phyloP scores from a whole-genome alignment of 2,797 vertebrate species.

The Lemur catta region DNA sequence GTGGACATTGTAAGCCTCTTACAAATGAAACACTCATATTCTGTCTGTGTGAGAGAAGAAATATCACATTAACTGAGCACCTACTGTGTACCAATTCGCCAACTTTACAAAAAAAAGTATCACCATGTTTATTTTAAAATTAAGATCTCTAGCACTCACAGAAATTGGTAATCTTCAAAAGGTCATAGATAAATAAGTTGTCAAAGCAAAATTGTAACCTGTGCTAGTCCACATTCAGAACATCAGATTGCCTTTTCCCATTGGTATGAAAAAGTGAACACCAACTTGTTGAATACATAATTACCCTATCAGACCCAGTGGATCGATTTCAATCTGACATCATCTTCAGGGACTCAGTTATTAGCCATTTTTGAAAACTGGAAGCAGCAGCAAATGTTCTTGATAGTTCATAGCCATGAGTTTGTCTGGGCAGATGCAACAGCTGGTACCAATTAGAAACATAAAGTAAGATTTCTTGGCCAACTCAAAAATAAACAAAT shows the following conservation, averaged over 20 bases:
- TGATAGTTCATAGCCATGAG: neutral
- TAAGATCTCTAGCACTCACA: neutral
- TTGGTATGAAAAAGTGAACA: neutral
- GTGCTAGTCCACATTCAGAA: neutral
- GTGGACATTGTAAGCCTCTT: neutral
- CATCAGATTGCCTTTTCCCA: neutral
- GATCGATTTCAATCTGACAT: neutral
- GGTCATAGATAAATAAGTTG: neutral
- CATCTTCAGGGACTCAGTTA: neutral
- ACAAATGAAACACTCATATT: neutral
- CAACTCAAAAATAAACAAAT: conserved; percentile 45
- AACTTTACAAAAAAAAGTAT: neutral
- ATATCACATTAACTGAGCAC: neutral
- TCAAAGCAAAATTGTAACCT: neutral
- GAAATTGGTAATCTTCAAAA: neutral
- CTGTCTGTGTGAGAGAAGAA: neutral
- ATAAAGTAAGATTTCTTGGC: neutral
- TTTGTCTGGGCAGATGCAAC: neutral
- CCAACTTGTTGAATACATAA: neutral
- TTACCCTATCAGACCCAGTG: neutral
- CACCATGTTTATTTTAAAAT: neutral
- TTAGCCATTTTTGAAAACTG: neutral
- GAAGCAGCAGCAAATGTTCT: neutral
- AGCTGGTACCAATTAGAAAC: conserved; percentile 25
- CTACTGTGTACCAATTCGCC: neutral